These are phyloP conservation scores for Carduelis carduelis DNA, from an alignment of 2,797 vertebrate genomes.

Conservation along the genomic window DNA sequence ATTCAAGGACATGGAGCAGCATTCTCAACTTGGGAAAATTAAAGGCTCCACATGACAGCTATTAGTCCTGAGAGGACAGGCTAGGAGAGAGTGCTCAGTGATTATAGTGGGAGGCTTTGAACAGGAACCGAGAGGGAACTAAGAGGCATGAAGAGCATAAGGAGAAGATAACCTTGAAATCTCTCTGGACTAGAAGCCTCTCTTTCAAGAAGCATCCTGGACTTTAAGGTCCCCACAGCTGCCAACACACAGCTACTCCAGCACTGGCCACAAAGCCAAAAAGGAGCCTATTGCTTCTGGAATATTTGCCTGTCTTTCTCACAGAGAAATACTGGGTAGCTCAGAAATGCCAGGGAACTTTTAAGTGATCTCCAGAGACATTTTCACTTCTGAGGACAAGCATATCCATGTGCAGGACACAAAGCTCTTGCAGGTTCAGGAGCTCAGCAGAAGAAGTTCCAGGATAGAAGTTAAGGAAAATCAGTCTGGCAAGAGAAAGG, in stretches of 20 bases:
- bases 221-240: not conserved
- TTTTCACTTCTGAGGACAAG: not conserved
- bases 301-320: not conserved
- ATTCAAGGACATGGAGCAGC: not conserved
- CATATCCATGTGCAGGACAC: not conserved
- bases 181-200: not conserved
- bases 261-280: not conserved
- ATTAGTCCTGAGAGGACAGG: not conserved
- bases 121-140: not conserved
- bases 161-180: conserved; percentile 7
- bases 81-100: not conserved
- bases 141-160: not conserved
- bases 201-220: not conserved
- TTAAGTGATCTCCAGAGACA: not conserved
- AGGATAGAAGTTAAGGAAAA: not conserved
- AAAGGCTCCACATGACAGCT: not conserved
- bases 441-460: not conserved
- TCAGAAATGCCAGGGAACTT: not conserved
- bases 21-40: not conserved
- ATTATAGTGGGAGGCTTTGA: not conserved
- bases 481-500: not conserved
- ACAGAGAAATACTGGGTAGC: not conserved
- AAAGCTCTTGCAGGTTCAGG: not conserved
- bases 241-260: not conserved
- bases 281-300: not conserved